phyloP scores from a whole-genome alignment of 2,888 invertebrate genomes.

The Cactoblastis cactorum region DNA sequence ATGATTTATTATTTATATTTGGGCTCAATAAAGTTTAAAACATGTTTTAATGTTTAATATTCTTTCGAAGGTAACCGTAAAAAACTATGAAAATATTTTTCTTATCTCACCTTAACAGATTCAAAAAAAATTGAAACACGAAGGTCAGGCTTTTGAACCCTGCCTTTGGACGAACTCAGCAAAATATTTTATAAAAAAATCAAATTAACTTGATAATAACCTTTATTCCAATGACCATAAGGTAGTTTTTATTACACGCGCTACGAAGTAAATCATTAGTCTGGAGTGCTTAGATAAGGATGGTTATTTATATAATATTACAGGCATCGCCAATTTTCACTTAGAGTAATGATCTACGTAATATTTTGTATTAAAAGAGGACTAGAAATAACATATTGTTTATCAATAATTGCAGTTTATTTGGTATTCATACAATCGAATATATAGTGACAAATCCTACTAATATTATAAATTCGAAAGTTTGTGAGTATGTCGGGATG shows the following conservation, averaged over 20 bases:
- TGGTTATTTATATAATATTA: constrained; percentile 1
- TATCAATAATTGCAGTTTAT: too few relatives aligned
- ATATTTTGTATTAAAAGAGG: too few relatives aligned
- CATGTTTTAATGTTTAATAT: neutral
- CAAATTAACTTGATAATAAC: neutral
- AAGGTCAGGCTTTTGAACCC: constrained; percentile 1
- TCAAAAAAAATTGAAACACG: neutral
- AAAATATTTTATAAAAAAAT: too few relatives aligned
- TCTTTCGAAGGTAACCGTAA: neutral
- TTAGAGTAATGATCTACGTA: neutral
- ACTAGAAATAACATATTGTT: neutral
- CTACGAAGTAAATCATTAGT: neutral
- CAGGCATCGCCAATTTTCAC: neutral
- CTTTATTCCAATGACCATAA: neutral
- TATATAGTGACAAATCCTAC: too few relatives aligned
- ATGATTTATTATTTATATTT: neutral
- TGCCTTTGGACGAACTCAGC: neutral
- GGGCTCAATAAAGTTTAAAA: neutral
- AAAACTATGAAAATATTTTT: neutral
- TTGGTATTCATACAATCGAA: too few relatives aligned
- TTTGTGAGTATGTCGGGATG: too few relatives aligned
- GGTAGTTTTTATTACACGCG: neutral
- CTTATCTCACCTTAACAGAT: constrained; percentile 5
- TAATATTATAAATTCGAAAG: too few relatives aligned
- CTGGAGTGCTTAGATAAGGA: constrained; percentile 1